These are phyloP conservation scores for Suncus etruscus DNA, from an alignment of 2,113 vertebrate species.

Conservation along the genomic window DNA sequence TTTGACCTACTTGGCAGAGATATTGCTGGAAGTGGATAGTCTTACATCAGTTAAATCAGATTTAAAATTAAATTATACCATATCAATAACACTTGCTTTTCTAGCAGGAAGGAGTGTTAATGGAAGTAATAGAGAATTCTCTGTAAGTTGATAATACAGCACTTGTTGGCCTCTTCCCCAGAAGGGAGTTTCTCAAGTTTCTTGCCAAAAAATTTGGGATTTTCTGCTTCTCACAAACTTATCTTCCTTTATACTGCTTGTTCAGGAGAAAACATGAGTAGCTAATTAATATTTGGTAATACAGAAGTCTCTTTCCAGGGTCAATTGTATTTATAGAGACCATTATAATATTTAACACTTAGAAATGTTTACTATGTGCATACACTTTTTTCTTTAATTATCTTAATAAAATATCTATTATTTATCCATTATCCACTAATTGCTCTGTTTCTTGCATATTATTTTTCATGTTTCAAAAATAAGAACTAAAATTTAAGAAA, in stretches of 20 bases:
- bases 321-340: not conserved
- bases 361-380: not conserved
- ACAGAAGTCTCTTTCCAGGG: not conserved
- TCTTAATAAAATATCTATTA: not conserved
- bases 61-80: conserved; percentile 48
- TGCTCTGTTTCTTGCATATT: not conserved
- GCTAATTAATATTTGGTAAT: not conserved
- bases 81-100: not conserved
- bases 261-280: not conserved
- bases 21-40: conserved; percentile 52
- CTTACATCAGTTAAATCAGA: conserved; percentile 41
- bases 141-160: not conserved
- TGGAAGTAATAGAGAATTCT: not conserved
- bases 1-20: not conserved
- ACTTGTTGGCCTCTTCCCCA: not conserved
- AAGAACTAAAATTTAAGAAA: conserved; percentile 21
- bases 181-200: not conserved
- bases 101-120: not conserved
- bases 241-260: not conserved
- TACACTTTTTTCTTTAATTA: conserved; percentile 4
- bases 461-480: not conserved
- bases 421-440: not conserved
- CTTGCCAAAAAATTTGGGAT: not conserved
- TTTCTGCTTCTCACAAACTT: not conserved
- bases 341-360: not conserved